Evolutionary conservation across 2,888 invertebrate genomes (phyloP), one percentile per base, ranked within the genome.

Genomic region (Autographa gamma): DNA sequence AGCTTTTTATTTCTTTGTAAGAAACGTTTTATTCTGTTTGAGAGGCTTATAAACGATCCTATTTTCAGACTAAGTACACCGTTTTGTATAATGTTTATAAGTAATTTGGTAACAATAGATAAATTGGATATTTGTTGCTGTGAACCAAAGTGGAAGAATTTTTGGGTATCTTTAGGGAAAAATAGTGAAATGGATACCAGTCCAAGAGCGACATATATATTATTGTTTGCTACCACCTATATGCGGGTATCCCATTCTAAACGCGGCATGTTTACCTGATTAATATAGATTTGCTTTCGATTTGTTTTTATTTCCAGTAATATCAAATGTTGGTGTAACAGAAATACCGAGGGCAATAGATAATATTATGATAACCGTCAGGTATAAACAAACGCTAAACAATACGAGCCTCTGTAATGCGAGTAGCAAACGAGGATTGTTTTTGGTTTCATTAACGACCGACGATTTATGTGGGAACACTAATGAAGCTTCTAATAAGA

Each of bases 371-470:
- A 83, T 87, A 88, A 87, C 81, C 85, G 67, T 60, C 38, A 58
- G 86, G 81, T 79, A 76, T 80, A 77, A 85, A 88, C 85, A 75
- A 81, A 74, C 76, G 74, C 66, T 67, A 54, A 73, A 84, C 81
- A 86, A 84, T 88, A 85, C 82, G 81, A 77, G 83, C 74, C 82
- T 80, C 71, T 83, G 79, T 79, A 79, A 74, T 77, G 76, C 83
- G 86, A 88, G 86, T 88, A n/a, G 48, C 48, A 88, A 90, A 89
- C 88, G 86, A 76, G 81, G 80, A 84, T 88, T 86, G 86, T 82
- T 80, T 90, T 89, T 84, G 86, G 79, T 89, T 90, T 90, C 87
- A 89, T 91, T 90, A 91, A 83, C 83, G 85, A 84, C 77, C 81
- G 85, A 85, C 81, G 85, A 85, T 85, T 88, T 87, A 84, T 82